Evolutionary conservation across 2,797 vertebrate genomes (phyloP).

Genomic region (Pseudopleuronectes americanus): DNA sequence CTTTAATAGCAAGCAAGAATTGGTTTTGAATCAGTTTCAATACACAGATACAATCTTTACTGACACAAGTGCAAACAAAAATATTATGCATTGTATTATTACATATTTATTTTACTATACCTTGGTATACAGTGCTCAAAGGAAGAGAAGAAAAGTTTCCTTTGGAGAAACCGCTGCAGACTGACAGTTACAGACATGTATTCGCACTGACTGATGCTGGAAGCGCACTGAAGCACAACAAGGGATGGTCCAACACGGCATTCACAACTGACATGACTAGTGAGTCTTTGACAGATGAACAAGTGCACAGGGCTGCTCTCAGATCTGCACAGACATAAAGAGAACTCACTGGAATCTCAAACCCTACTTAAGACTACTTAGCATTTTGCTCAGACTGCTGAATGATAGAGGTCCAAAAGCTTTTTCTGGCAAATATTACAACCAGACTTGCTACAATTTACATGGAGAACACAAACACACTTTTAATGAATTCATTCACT

Average conservation of each 20-base stretch:
- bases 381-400: neutral
- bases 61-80: neutral
- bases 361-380: too few relatives aligned
- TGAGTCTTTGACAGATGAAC: conserved; percentile 29
- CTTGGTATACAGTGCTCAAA: neutral
- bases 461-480: neutral
- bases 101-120: neutral
- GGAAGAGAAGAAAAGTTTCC: neutral
- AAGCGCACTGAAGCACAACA: conserved; percentile 24
- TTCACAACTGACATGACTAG: conserved; percentile 27
- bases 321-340: conserved; percentile 28
- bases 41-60: neutral
- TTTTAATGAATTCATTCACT: too few relatives aligned
- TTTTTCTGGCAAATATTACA: neutral
- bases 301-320: conserved; percentile 13
- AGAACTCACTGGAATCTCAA: neutral
- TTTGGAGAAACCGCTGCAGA: conserved; percentile 14
- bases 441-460: neutral
- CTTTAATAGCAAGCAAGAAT: too few relatives aligned
- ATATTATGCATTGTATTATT: neutral
- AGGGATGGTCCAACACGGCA: conserved; percentile 34
- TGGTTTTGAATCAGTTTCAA: too few relatives aligned
- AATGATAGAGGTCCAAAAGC: neutral
- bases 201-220: conserved; percentile 13
- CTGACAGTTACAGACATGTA: conserved; percentile 15